Evolutionary conservation across 1,140 invertebrate genomes (phyloP).

Genomic region (Mycetomoellerius zeteki): DNA sequence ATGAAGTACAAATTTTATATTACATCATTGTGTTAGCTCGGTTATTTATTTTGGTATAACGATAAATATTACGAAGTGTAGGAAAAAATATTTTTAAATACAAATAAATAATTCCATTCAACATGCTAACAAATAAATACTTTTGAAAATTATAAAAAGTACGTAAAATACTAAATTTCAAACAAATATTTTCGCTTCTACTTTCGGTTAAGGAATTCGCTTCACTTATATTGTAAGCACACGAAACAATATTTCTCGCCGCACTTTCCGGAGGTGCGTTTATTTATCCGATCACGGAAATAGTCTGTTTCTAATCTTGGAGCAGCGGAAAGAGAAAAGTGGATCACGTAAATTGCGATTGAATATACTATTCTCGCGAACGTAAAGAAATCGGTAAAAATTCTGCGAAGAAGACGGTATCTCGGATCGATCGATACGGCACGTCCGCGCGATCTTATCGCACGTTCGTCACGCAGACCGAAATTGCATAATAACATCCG

Average conservation of each 20-base stretch:
- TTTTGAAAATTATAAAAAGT: neutral
- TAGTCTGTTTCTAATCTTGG: constrained; percentile 18
- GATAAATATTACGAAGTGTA: neutral
- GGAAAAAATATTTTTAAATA: neutral
- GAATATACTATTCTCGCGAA: no score
- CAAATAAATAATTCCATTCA: neutral
- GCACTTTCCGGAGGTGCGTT: constrained; percentile 8
- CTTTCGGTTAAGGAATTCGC: neutral
- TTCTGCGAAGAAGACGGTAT: neutral
- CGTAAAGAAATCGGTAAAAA: no score
- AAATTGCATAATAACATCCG: constrained; percentile 51
- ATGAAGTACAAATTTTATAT: neutral
- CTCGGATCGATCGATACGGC: constrained; percentile 18
- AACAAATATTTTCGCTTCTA: constrained; percentile 7
- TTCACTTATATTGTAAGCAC: neutral
- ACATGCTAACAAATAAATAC: neutral
- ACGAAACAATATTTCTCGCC: constrained; percentile 46
- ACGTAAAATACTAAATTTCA: neutral
- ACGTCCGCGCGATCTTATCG: constrained; percentile 1
- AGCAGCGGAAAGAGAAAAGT: neutral
- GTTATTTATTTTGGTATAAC: neutral
- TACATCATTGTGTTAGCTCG: neutral
- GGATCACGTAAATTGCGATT: constrained; percentile 18
- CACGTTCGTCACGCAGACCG: neutral
- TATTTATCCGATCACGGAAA: constrained; percentile 34